Base-by-base conservation (phyloP, 2,797 vertebrate genomes). In the Crenuchus spilurus region DNA sequence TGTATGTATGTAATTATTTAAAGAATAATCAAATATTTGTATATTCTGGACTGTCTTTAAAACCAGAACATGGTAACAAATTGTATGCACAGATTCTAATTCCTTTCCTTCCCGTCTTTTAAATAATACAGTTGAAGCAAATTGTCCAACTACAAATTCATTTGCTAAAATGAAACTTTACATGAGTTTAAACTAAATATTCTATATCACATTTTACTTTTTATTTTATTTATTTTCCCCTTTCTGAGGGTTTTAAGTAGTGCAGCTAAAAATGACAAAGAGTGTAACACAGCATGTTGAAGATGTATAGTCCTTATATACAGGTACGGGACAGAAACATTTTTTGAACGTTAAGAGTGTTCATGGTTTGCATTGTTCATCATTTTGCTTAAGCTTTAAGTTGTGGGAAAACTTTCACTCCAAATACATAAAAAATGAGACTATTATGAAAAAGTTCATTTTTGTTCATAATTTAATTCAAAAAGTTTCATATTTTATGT, bases 211-310 rank as follows among this genome's bases (percentile, higher is more conserved):
- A 49, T 67, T 48, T 41, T 20, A 6, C 54, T 39, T 46, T 14
- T 54, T 54, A 1, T 24, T 33, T 11, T 22, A 10, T 6, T 44
- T 16, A 13, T 49, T 24, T 62, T 61, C 11, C 58, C 35, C 52
- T 41, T 52, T 18, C 24, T 14, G 3, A 20, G 28, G 39, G 39
- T 41, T 16, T 68, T 30, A 18, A 48, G n/a, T 42, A 60, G 10
- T 74, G 35, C 24, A 68, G 18, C 28, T 46, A 65, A 52, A 14
- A 54, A 26, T 11, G n/a, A 39, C 35, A 52, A 64, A 14, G 26
- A 64, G 41, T 31, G 42, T 42, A 64, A 46, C 4, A 64, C 42
- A 65, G 62, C 26, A 33, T 65, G 28, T 24, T 20, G 33, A 33
- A 48, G 1, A 64, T 4, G 55, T 60, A 9, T 6, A 35, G n/a